Evolutionary conservation across 2,888 invertebrate genomes (phyloP).

Genomic region (Andrena trimmerana): DNA sequence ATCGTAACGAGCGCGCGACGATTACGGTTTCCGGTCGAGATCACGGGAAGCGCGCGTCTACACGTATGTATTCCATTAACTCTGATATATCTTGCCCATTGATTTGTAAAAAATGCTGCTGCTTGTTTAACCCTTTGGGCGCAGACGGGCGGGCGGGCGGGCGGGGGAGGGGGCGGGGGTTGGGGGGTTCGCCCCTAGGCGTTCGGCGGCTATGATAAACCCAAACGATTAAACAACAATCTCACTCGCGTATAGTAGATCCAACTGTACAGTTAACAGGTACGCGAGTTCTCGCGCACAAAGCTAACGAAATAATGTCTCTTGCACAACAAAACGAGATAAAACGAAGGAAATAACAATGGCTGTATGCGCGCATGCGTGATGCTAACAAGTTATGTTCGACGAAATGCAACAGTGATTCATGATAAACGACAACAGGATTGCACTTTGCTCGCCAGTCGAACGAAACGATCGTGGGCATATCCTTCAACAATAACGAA

Average conservation of each 20-base stretch:
- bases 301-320: slow-evolving; percentile 33
- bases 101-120: slow-evolving; percentile 19
- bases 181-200: too few species aligned
- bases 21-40: neutral
- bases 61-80: slow-evolving; percentile 11
- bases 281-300: slow-evolving; percentile 27
- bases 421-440: slow-evolving; percentile 28
- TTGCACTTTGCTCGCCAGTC: slow-evolving; percentile 32
- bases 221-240: slow-evolving; percentile 11
- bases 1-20: slow-evolving; percentile 5
- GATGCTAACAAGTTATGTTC: slow-evolving; percentile 18
- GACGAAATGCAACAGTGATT: slow-evolving; percentile 5
- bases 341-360: slow-evolving; percentile 28
- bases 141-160: too few species aligned
- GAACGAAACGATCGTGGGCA: slow-evolving; percentile 30
- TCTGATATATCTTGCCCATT: slow-evolving; percentile 21
- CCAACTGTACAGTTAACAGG: slow-evolving; percentile 5
- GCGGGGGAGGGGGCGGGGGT: too few species aligned
- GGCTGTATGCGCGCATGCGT: slow-evolving; percentile 19
- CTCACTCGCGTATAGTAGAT: slow-evolving; percentile 22
- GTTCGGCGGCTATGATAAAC: neutral
- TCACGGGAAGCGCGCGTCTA: slow-evolving; percentile 14
- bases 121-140: neutral
- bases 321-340: slow-evolving; percentile 11
- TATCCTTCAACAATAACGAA: slow-evolving; percentile 56